phyloP scores from a whole-genome alignment of 2,797 vertebrate genomes.

The Falco novaeseelandiae region DNA sequence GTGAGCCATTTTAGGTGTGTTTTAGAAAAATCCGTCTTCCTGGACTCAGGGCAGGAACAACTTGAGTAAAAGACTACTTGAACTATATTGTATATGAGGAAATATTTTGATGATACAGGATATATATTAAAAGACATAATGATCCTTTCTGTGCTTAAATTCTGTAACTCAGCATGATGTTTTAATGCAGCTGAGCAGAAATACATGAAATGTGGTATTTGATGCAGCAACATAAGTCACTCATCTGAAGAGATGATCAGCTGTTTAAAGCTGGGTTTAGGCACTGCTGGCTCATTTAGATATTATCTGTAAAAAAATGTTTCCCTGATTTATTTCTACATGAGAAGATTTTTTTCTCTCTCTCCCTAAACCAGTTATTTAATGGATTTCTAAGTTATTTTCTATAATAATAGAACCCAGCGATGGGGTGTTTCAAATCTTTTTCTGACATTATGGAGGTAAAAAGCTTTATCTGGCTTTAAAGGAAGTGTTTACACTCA shows the following conservation, averaged over 20 bases:
- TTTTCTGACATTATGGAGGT: neutral
- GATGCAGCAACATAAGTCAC: neutral
- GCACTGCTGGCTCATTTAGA: neutral
- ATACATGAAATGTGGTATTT: neutral
- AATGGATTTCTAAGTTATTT: neutral
- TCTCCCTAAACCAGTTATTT: neutral
- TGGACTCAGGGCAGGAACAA: neutral
- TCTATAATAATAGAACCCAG: neutral
- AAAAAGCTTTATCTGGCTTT: neutral
- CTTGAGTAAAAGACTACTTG: neutral
- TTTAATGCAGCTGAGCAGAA: neutral
- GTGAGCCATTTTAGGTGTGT: neutral
- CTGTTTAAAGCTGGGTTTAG: neutral
- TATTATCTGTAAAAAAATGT: neutral
- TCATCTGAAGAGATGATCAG: neutral
- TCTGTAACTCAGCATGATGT: neutral
- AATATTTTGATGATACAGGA: neutral
- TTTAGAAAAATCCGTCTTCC: neutral
- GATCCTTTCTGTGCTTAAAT: neutral
- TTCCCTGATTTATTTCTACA: neutral
- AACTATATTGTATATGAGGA: neutral
- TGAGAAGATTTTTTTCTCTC: neutral
- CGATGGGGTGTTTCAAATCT: neutral
- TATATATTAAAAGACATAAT: neutral
- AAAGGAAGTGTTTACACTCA: neutral